Conservation (phyloP, 2,113 vertebrate species). For the Eudyptes chrysolophus region DNA sequence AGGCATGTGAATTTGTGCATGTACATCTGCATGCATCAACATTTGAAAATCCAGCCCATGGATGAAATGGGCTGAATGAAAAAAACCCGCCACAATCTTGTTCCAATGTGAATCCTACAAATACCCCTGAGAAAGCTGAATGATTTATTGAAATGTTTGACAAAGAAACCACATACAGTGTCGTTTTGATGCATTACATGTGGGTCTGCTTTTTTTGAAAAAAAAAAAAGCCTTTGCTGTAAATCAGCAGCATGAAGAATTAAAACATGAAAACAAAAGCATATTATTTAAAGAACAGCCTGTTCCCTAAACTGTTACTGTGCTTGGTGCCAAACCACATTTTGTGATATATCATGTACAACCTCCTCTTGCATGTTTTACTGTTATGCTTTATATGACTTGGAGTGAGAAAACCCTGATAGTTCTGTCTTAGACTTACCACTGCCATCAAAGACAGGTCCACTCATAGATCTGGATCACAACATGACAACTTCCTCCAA, state of each 20-base stretch:
- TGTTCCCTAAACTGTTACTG: slow-evolving; percentile 57
- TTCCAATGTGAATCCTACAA: slow-evolving; percentile 9
- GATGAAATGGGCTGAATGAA: background rate
- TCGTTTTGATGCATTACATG: slow-evolving; percentile 31
- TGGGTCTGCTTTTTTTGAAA: background rate
- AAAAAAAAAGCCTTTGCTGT: slow-evolving; percentile 15
- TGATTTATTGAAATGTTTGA: slow-evolving; percentile 44
- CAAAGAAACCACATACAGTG: slow-evolving; percentile 6
- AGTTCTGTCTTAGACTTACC: slow-evolving; percentile 18
- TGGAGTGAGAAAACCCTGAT: slow-evolving; percentile 22
- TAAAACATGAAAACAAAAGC: slow-evolving; percentile 62
- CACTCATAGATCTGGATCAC: background rate
- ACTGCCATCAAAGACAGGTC: slow-evolving; percentile 7
- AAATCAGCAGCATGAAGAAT: slow-evolving; percentile 46
- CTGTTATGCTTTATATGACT: slow-evolving; percentile 7
- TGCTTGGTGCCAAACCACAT: slow-evolving; percentile 45
- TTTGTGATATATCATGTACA: slow-evolving; percentile 56
- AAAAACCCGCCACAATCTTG: background rate
- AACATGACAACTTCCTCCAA: background rate
- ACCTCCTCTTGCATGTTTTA: slow-evolving; percentile 40
- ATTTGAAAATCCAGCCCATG: background rate
- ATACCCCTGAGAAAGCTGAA: background rate
- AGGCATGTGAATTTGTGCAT: background rate
- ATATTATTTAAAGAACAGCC: slow-evolving; percentile 62
- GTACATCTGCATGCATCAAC: background rate